phyloP scores from a whole-genome alignment of 2,888 invertebrate genomes.

The Drosophila anomalata region DNA sequence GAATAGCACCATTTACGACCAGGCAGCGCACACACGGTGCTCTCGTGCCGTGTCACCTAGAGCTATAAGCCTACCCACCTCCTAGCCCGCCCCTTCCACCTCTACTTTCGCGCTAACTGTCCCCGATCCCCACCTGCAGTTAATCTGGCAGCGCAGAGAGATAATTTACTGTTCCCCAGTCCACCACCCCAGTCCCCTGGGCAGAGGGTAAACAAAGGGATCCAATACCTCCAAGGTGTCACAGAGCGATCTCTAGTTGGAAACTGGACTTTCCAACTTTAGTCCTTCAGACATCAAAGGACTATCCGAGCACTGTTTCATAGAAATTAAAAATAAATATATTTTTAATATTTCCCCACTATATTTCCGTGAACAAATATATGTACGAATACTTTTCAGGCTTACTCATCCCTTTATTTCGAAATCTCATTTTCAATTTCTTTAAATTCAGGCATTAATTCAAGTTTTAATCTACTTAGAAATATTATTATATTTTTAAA shows the following conservation, averaged over 20 bases:
- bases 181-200: background rate
- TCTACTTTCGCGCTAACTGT: background rate
- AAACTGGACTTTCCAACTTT: too few species aligned
- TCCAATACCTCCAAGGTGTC: too few species aligned
- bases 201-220: slow-evolving; percentile 1
- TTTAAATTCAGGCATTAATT: too few species aligned
- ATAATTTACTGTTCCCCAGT: slow-evolving; percentile 6
- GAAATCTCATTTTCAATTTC: too few species aligned
- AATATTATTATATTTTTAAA: too few species aligned
- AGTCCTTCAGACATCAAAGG: too few species aligned
- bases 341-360: background rate
- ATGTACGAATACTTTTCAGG: background rate
- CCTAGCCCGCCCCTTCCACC: background rate
- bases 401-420: background rate
- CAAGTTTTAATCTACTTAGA: too few species aligned
- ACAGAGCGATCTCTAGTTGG: too few species aligned
- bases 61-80: background rate
- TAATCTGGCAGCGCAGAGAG: slow-evolving; percentile 13
- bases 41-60: background rate
- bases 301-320: too few species aligned
- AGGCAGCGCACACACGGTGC: background rate
- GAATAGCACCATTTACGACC: slow-evolving; percentile 39
- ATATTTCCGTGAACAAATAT: background rate
- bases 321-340: too few species aligned
- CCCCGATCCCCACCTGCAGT: slow-evolving; percentile 26